Base-by-base conservation (phyloP, 2,888 invertebrate genomes). In the Nephrocerus scutellatus region DNA sequence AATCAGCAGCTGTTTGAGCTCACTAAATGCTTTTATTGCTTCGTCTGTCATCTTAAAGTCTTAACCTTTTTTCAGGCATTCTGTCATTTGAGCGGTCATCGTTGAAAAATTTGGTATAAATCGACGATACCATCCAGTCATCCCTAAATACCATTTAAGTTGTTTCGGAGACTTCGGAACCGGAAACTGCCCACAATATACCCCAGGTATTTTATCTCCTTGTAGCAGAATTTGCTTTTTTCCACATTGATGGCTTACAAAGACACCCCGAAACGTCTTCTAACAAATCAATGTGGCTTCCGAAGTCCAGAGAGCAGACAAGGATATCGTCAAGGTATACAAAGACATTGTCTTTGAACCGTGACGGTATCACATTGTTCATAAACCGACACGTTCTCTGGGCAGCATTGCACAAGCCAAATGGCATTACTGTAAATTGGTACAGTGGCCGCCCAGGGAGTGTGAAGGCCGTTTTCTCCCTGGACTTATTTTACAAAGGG, bases 391-490 rank as follows among this genome's bases (percentile, higher is more conserved):
- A 40, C 37, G 48, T 41, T 3, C 38, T 41, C 25, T 47, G 46
- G 7, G 44, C 34, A 12, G 41, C 46, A 23, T 48, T 48, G 10
- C 42, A 41, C 8, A 46, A 29, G 7, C 46, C 45, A 36, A 50
- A 48, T 2, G 49, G 49, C 48, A 51, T 51, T 9, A 49, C 46
- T 4, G 15, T 36, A 12, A 44, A 51, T 22, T 49, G 49, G 28
- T 47, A 49, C 4, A 49, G 30, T 3, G 46, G 36, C 10, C 44
- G 28, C n/a, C 47, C 48, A 3, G 44, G 59, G 3, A 59, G 53
- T 0, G 54, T 41, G 19, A 48, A 50, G 1, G 56, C 57, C 2
- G 57, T 60, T 8, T 43, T 44, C 21, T 39, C 36, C 22, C 37
- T 39, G 2, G 47, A 44, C n/a, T n/a, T n/a, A n/a, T n/a, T n/a